Conservation (phyloP, 2,797 vertebrate genomes). For the Betta splendens region DNA sequence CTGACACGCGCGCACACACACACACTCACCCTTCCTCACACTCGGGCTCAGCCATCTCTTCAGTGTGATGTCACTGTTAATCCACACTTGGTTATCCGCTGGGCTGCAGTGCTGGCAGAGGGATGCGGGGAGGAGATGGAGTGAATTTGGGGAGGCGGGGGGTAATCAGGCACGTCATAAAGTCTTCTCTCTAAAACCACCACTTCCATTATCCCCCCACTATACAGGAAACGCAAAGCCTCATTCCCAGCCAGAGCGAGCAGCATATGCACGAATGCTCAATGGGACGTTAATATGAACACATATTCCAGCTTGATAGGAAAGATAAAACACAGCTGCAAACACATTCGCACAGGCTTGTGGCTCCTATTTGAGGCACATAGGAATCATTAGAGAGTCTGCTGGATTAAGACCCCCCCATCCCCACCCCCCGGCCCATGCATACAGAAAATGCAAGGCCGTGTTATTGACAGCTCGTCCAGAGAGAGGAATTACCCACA, state of each 20-base stretch:
- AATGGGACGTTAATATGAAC: slow-evolving; percentile 41
- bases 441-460: slow-evolving; percentile 58
- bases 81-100: slow-evolving; percentile 82
- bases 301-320: slow-evolving; percentile 50
- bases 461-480: slow-evolving; percentile 76
- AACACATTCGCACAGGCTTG: slow-evolving; percentile 43
- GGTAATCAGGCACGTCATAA: slow-evolving; percentile 67
- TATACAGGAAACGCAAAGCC: slow-evolving; percentile 36
- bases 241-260: slow-evolving; percentile 21
- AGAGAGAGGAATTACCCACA: slow-evolving; percentile 77
- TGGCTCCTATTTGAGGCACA: slow-evolving; percentile 45
- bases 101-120: slow-evolving; percentile 75
- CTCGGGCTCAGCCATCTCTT: slow-evolving; percentile 76
- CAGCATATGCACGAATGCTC: slow-evolving; percentile 46
- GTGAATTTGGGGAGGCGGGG: slow-evolving; percentile 53
- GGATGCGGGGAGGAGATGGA: slow-evolving; percentile 63
- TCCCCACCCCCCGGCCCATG: slow-evolving; percentile 20
- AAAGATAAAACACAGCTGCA: slow-evolving; percentile 57
- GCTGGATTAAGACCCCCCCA: slow-evolving; percentile 67
- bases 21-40: slow-evolving; percentile 73
- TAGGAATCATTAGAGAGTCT: slow-evolving; percentile 66
- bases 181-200: slow-evolving; percentile 56
- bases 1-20: slow-evolving; percentile 69
- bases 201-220: slow-evolving; percentile 43
- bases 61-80: slow-evolving; percentile 86